Base-by-base conservation (phyloP, 2,797 vertebrate genomes). In the Trematomus bernacchii region DNA sequence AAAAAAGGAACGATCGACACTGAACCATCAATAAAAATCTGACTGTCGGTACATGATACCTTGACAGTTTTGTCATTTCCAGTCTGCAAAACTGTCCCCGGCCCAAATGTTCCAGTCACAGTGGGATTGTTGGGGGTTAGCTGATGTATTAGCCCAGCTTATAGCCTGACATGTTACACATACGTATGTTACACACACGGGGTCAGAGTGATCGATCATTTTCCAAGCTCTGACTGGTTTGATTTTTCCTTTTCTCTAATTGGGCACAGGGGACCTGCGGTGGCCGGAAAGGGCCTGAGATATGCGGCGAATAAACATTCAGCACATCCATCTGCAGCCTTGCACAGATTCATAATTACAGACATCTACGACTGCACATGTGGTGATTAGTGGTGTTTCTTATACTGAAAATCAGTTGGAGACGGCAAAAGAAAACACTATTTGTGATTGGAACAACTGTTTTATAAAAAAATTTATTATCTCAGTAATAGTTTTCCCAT, bases 241-340 rank as follows among this genome's bases (percentile, higher is more conserved):
- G 89, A 89, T 90, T 90, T 91, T 82, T 77, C 88, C 69, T 87
- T 66, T n/a, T 46, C 60, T 82, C 76, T 93, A 93, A 93, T 92
- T 92, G 90, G 89, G 3, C 92, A 77, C 90, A 3, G 30, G 90
- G 84, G 91, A 90, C 15, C 3, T 0, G 3, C 4, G 0, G 13
- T n/a, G 62, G 57, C 6, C n/a, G 23, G 15, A 71, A 53, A 57
- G 55, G 60, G 47, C 44, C 79, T 44, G 30, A 66, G 62, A 86
- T 85, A 66, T 50, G 23, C 57, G 19, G 50, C 68, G 73, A 10
- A 77, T 18, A 61, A 78, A 54, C 58, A 53, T 62, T 10, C 33
- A 23, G 23, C 21, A 18, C 58, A 65, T 66, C 19, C 21, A 27
- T 43, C 2, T 55, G 27, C 19, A 21, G 10, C 2, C 30, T 33